Evolutionary conservation across 2,888 invertebrate genomes (phyloP), one percentile per base, ranked within the genome.

Genomic region (Campoletis raptor): DNA sequence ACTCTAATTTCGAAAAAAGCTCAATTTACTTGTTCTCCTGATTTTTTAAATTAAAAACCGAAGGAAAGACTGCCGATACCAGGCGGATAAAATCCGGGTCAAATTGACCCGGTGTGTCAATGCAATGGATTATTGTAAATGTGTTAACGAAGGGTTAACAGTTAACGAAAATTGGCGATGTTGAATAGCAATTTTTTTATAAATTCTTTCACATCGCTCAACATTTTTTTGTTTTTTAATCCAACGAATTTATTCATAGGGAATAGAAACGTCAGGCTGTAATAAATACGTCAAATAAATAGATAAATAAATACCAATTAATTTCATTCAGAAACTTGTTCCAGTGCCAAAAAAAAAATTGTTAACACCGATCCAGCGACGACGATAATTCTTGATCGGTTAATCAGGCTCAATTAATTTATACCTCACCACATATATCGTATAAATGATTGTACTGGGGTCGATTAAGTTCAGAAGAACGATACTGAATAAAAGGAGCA

Each of bases 401-500:
- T 48, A 1, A 48, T n/a, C n/a, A n/a, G 18, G 48, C 48, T 48
- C 48, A 18, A 54, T 37, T 37, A 57, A 64, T 48, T 37, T 7
- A 30, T 30, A 9, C 52, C 64, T 37, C 52, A n/a, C 21, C 37
- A 42, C 37, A 12, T 12, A 48, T 42, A 12, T 18, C 61, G 57
- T 24, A 57, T 57, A 36, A 37, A 57, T 9, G 24, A 40, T 48
- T 3, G 37, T 48, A 37, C 42, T 21, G 1, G 9, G 36, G 24
- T 24, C 52, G 48, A 61, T 77, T 21, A 52, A 48, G 64, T 21
- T 54, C 78, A 21, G 42, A 45, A 24, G 15, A 57, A 70, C 81
- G 70, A 30, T 37, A 12, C 40, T 15, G 18, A 52, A 36, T 24
- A 12, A 30, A 15, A 24, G 21, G 15, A 30, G 40, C 6, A 30